Percentiles rank a stretch among this genome's conserved stretches.
Conservation (phyloP, 2,797 vertebrate genomes). For the Acridotheres tristis region DNA sequence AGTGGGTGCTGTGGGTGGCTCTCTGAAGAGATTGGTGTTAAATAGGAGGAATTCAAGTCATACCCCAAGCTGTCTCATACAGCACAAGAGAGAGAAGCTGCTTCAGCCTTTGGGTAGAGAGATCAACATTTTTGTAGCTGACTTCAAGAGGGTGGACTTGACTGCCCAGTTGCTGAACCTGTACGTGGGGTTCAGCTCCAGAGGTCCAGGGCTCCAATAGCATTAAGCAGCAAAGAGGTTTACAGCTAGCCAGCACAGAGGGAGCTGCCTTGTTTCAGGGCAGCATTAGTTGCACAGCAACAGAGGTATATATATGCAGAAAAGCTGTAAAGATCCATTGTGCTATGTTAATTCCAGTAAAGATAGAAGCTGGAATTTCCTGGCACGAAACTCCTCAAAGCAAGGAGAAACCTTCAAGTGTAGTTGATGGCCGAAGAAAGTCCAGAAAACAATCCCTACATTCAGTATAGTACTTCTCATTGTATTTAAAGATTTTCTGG, state of each 20-base stretch:
- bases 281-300: constrained; percentile 58
- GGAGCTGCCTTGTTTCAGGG: not conserved
- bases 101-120: not conserved
- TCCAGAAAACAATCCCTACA: constrained; percentile 28
- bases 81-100: not conserved
- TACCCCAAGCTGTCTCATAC: not conserved
- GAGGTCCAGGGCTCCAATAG: not conserved
- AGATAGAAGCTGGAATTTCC: constrained; percentile 58
- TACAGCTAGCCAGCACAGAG: not conserved
- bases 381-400: constrained; percentile 18
- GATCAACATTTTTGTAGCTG: not conserved
- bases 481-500: constrained; percentile 48
- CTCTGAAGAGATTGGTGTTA: not conserved
- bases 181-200: not conserved
- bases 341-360: constrained; percentile 54
- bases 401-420: constrained; percentile 22
- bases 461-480: constrained; percentile 26
- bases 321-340: constrained; percentile 44
- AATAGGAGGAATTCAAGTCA: not conserved
- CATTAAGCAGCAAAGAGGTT: constrained; percentile 55
- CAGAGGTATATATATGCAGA: not conserved
- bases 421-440: not conserved
- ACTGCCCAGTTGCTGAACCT: not conserved
- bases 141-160: not conserved
- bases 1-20: not conserved